Percentiles rank a stretch among this genome's conserved stretches.
Evolutionary conservation across 2,888 invertebrate species (phyloP).

Genomic region (Oxycera nigricornis): DNA sequence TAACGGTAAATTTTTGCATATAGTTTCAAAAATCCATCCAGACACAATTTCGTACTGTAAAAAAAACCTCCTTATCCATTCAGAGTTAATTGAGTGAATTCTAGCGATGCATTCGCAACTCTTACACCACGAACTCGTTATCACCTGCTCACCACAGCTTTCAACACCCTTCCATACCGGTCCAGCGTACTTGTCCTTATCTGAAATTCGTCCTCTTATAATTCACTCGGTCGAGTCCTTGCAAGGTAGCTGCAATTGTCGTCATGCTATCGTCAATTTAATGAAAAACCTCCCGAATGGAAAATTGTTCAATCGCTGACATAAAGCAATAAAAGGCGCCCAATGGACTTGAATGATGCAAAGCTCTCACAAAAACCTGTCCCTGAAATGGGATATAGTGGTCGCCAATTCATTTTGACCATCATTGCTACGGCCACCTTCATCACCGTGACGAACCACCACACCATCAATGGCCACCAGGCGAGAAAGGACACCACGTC

Average conservation of each 20-base stretch:
- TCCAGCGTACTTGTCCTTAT: not conserved
- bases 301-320: constrained; percentile 42
- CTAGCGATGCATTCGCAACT: constrained; percentile 11
- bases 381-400: constrained; percentile 8
- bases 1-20: too few relatives aligned
- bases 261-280: constrained; percentile 11
- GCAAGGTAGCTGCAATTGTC: not conserved
- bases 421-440: too few relatives aligned
- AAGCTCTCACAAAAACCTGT: constrained; percentile 6
- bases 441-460: too few relatives aligned
- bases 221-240: not conserved
- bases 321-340: constrained; percentile 45
- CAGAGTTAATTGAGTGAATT: constrained; percentile 32
- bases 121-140: constrained; percentile 13
- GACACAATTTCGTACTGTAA: too few relatives aligned
- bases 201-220: not conserved
- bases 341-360: constrained; percentile 37
- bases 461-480: too few relatives aligned
- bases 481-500: too few relatives aligned
- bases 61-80: not conserved
- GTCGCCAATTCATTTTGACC: not conserved
- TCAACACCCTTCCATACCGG: not conserved
- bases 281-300: constrained; percentile 37
- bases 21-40: too few relatives aligned
- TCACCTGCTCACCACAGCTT: constrained; percentile 24